A percentile compares a stretch with the other conserved stretches of the same genome.
These are phyloP conservation scores for Pantala flavescens DNA, from an alignment of 1,140 invertebrate species.

Conservation along the genomic window DNA sequence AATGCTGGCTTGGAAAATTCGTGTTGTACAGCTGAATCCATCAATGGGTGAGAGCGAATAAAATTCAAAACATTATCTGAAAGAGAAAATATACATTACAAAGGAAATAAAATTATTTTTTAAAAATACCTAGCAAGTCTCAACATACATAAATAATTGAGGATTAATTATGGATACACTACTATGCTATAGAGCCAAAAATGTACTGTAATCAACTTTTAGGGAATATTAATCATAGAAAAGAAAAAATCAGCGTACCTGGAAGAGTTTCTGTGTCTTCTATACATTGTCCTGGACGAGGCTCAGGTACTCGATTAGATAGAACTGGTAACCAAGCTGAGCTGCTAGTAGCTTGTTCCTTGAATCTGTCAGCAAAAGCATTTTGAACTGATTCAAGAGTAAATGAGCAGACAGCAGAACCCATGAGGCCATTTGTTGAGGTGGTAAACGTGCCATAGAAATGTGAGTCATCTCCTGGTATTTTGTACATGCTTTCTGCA, in stretches of 20 bases:
- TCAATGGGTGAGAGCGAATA: constrained; percentile 86
- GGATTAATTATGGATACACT: too few relatives aligned
- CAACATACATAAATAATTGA: background rate
- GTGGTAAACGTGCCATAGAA: constrained; percentile 94
- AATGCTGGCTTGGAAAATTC: constrained; percentile 84
- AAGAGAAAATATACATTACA: constrained; percentile 18
- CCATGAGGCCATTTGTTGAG: constrained; percentile 80
- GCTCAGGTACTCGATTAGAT: constrained; percentile 73
- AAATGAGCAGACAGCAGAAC: constrained; percentile 90
- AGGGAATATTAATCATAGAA: too few relatives aligned
- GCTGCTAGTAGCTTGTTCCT: constrained; percentile 77
- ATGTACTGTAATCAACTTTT: too few relatives aligned
- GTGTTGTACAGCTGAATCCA: constrained; percentile 85
- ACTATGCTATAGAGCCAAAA: too few relatives aligned
- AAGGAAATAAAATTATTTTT: constrained; percentile 2
- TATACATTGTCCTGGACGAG: constrained; percentile 79
- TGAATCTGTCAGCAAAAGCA: constrained; percentile 84
- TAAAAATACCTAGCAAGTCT: background rate
- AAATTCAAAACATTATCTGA: constrained; percentile 82
- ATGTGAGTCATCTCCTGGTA: constrained; percentile 72
- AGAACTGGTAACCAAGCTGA: constrained; percentile 87
- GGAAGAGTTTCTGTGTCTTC: constrained; percentile 77
- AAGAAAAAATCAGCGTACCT: constrained; percentile 29
- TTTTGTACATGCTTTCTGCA: constrained; percentile 80
- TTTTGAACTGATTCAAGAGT: constrained; percentile 77